Evolutionary conservation across 2,888 invertebrate species (phyloP).

Genomic region (Malthinus flaveolus): DNA sequence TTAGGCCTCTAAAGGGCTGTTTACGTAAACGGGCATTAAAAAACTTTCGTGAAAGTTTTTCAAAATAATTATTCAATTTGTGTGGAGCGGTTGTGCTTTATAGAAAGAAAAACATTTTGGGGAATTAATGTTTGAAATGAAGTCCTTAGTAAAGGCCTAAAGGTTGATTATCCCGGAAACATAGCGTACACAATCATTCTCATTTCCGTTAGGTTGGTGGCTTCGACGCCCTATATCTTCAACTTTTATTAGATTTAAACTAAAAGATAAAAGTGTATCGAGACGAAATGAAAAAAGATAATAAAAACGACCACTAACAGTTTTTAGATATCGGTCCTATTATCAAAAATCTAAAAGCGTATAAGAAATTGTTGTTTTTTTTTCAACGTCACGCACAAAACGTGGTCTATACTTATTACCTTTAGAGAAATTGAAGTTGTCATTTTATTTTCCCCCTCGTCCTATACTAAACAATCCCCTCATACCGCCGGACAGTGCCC

Average conservation of each 20-base stretch:
- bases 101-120: no score
- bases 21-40: no score
- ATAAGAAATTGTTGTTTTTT: neutral
- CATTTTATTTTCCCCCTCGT: constrained; percentile 39
- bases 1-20: no score
- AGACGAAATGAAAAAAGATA: constrained; percentile 6
- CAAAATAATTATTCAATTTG: no score
- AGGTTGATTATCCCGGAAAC: constrained; percentile 41
- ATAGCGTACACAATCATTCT: constrained; percentile 42
- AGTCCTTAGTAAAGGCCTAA: neutral
- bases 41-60: no score
- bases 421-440: constrained; percentile 39
- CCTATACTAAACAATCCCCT: constrained; percentile 40
- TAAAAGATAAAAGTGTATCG: constrained; percentile 23
- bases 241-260: constrained; percentile 29
- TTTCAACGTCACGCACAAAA: constrained; percentile 15
- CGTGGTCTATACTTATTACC: constrained; percentile 30
- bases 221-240: constrained; percentile 30
- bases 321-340: constrained; percentile 5
- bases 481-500: constrained; percentile 50
- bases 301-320: constrained; percentile 3
- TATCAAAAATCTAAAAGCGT: constrained; percentile 17
- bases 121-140: neutral
- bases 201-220: constrained; percentile 37
- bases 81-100: no score